phyloP scores from a whole-genome alignment of 2,888 invertebrate species.

The Nomada flava region DNA sequence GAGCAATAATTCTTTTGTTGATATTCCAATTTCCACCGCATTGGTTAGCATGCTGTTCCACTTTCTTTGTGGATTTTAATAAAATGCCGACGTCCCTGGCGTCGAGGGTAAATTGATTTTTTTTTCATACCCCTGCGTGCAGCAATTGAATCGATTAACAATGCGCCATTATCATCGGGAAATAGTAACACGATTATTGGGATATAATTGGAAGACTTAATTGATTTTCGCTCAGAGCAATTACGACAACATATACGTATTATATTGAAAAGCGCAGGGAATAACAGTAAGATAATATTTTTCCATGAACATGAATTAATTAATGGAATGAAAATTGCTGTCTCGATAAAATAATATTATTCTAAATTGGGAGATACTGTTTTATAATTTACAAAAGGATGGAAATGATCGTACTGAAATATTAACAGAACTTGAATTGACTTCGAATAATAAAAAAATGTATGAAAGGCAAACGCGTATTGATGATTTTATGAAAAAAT shows the following conservation, averaged over 20 bases:
- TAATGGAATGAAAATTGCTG: background rate
- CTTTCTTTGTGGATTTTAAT: constrained; percentile 42
- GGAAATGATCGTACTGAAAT: too few relatives aligned
- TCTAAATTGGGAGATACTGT: too few relatives aligned
- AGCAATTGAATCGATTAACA: constrained; percentile 39
- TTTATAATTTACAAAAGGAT: too few relatives aligned
- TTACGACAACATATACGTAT: background rate
- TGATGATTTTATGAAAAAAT: too few relatives aligned
- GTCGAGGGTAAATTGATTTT: constrained; percentile 23
- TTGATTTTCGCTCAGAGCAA: constrained; percentile 12
- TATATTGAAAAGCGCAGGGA: background rate
- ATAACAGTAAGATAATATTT: background rate
- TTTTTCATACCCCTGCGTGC: background rate
- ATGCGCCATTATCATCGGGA: constrained; percentile 21
- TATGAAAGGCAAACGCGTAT: too few relatives aligned
- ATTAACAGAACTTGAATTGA: too few relatives aligned
- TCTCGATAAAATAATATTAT: too few relatives aligned
- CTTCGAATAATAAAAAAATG: too few relatives aligned
- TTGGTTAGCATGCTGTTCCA: constrained; percentile 20
- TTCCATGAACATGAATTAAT: background rate
- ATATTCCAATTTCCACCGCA: constrained; percentile 32
- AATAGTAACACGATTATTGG: constrained; percentile 39
- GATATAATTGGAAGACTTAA: constrained; percentile 33
- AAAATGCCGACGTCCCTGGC: constrained; percentile 23
- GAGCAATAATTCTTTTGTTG: constrained; percentile 33